Base-by-base conservation (phyloP, 2,888 invertebrate species). In the Pomacea canaliculata region DNA sequence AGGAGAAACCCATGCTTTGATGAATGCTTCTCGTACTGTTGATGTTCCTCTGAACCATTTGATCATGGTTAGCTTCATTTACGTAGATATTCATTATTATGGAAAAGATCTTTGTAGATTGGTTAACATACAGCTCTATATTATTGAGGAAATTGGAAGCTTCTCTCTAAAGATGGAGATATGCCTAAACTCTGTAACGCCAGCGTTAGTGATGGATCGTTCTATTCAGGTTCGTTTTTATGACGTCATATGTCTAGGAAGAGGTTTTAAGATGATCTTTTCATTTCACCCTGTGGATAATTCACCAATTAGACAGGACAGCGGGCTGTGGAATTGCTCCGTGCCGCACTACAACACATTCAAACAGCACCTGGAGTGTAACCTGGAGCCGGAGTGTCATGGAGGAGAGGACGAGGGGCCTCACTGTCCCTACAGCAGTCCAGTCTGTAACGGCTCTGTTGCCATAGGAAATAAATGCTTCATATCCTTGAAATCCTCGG, bases 391-490 rank as follows among this genome's bases (percentile, higher is more conserved):
- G 10, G 49, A 73, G 59, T 73, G 73, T n/a, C 56, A 27, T 16
- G 59, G 46, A 19, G 67, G 59, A 10, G 73, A 67, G 46, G 73
- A 73, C 59, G 73, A 73, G 27, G 73, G 59, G 18, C 46, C 46
- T 4, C 51, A 73, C 56, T 73, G 73, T 67, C 67, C 73, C 4
- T 73, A 66, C 59, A 67, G 66, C 56, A 67, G 23, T 46, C 51
- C 66, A 9, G 73, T 46, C 10, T 73, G 73, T 23, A 59, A 66
- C 13, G 73, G 73, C 8, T 51, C 37, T 9, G 19, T 73, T 7
- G 66, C 67, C 18, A 51, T 67, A 10, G n/a, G 59, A 37, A 67
- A 67, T 56, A 73, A 73, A 27, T 73, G 73, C 51, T 73, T 66
- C 59, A 12, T 59, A 3, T 27, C 49, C 56, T 2, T 18, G 13